Base-by-base conservation (phyloP, 2,888 invertebrate species). In the Pherbina coryleti region DNA sequence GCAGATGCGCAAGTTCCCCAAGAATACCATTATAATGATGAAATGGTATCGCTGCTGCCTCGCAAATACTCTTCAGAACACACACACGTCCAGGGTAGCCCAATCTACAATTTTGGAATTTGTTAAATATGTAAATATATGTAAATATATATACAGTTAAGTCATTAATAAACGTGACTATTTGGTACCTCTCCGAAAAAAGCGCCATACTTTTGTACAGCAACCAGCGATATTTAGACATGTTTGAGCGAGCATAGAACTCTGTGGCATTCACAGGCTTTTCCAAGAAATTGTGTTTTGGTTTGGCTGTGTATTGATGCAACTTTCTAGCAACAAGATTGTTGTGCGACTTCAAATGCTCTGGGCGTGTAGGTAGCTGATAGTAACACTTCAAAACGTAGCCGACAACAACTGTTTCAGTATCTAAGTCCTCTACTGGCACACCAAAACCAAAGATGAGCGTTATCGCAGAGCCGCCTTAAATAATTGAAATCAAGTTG, bases 21-120 rank as follows among this genome's bases (percentile, higher is more conserved):
- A 94, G 91, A 84, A 95, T 90, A 62, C 94, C 94, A 85, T 93
- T 93, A 83, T 92, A 92, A 85, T 92, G 91, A 81, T 91, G 91
- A 84, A 94, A 92, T 79, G 94, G 92, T 78, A 92, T 91, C 86
- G 92, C 91, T 1, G 94, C 92, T 19, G 93, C 92, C 88, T 95
- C 94, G 86, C 95, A 95, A 86, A 95, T 93, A 82, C 93, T 92
- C 85, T 93, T 91, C 80, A 95, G 89, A 82, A 95, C 87, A 89
- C 95, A 95, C 37, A 92, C 92, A 83, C 93, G 92, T 11, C 93
- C 94, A 79, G 91, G 90, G 83, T 92, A 91, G 49, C 93, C 93
- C 85, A 92, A 91, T 86, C 93, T 93, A 34, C 79, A 17, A 31
- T n/a, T 53, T n/a, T 51, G 3, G 3, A 51, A 51, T n/a, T 53